phyloP scores from a whole-genome alignment of 2,113 vertebrate species.

The Equus quagga region DNA sequence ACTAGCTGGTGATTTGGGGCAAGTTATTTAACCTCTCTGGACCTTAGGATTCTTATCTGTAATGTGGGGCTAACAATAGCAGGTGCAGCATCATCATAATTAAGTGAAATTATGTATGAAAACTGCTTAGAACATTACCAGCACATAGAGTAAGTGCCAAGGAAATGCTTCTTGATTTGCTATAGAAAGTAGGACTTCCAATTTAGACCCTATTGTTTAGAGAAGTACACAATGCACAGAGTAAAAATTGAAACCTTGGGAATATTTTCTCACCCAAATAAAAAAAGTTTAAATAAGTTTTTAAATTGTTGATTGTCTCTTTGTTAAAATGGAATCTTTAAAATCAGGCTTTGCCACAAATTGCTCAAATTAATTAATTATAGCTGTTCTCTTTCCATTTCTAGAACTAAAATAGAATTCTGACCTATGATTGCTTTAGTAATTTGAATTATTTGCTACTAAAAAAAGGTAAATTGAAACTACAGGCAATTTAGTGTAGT shows the following conservation, averaged over 20 bases:
- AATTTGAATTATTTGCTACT: conserved; percentile 51
- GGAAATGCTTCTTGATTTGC: neutral
- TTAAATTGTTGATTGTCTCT: neutral
- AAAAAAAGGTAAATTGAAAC: neutral
- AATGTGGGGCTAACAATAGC: neutral
- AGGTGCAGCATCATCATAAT: neutral
- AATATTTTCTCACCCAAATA: neutral
- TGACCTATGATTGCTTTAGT: neutral
- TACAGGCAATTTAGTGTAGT: neutral
- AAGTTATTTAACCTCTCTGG: neutral
- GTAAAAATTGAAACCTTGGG: neutral
- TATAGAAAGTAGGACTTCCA: neutral
- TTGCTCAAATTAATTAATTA: conserved; percentile 5
- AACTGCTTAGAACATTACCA: neutral
- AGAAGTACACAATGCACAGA: neutral
- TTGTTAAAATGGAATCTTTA: conserved; percentile 26
- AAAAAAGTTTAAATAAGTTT: neutral
- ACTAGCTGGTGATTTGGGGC: neutral
- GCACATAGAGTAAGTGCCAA: neutral
- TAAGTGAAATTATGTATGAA: neutral
- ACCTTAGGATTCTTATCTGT: neutral
- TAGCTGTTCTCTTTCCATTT: neutral
- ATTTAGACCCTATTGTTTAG: neutral
- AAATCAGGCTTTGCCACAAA: neutral
- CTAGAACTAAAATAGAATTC: conserved; percentile 46